phyloP scores from a whole-genome alignment of 2,797 vertebrate species.

The Sebastes aleutianus region DNA sequence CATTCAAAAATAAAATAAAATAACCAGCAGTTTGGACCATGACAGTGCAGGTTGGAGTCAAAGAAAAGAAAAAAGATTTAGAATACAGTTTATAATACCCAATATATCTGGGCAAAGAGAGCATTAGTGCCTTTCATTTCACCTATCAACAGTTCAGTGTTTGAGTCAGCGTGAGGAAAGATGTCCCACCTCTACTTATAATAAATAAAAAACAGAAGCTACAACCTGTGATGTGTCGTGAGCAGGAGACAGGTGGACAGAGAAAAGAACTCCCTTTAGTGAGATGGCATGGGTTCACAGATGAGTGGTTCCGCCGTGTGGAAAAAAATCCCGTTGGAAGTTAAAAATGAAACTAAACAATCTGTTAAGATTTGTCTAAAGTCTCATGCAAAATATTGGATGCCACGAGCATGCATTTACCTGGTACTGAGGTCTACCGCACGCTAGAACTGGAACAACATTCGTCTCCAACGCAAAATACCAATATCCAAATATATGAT shows the following conservation, averaged over 20 bases:
- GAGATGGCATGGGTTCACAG: conserved; percentile 62
- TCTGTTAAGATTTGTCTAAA: conserved; percentile 74
- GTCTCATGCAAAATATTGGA: conserved; percentile 83
- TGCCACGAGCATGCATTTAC: conserved; percentile 84
- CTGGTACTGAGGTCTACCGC: conserved; percentile 80
- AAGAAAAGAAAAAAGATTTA: background rate
- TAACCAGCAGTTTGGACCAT: conserved; percentile 51
- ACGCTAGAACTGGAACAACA: conserved; percentile 81
- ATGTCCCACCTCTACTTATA: conserved; percentile 13
- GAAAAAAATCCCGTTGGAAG: conserved; percentile 27
- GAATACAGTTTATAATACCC: conserved; percentile 38
- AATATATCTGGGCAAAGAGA: conserved; percentile 53
- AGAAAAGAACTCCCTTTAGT: conserved; percentile 64
- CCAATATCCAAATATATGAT: conserved; percentile 86
- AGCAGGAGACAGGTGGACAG: conserved; percentile 65
- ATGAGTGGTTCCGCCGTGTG: conserved; percentile 41
- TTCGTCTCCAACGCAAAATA: conserved; percentile 83
- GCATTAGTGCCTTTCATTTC: conserved; percentile 57
- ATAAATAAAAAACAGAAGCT: conserved; percentile 63
- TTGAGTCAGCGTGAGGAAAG: conserved; percentile 29
- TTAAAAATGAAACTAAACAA: conserved; percentile 71
- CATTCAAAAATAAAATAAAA: conserved; percentile 27
- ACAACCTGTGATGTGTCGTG: conserved; percentile 45
- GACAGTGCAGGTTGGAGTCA: conserved; percentile 41
- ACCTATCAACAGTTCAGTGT: conserved; percentile 44